phyloP scores from a whole-genome alignment of 2,797 vertebrate species.

The Garrulus glandarius region DNA sequence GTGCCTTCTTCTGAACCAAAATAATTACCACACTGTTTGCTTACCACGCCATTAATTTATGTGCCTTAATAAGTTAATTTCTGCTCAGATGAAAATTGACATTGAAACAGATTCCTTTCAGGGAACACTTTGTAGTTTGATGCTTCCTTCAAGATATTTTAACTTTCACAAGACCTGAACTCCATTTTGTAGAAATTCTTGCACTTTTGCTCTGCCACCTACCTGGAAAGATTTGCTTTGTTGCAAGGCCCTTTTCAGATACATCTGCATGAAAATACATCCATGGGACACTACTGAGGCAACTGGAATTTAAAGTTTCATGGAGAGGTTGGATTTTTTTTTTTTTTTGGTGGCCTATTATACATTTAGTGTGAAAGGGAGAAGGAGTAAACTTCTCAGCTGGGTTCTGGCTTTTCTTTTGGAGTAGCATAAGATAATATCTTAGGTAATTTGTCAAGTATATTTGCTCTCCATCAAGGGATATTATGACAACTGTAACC shows the following conservation, averaged over 20 bases:
- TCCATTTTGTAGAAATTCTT: background rate
- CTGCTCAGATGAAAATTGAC: background rate
- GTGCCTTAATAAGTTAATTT: background rate
- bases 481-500: background rate
- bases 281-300: background rate
- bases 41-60: background rate
- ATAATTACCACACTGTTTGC: background rate
- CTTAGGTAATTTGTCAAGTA: background rate
- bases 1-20: background rate
- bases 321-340: background rate
- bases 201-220: background rate
- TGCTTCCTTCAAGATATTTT: background rate
- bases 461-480: background rate
- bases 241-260: background rate
- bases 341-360: background rate
- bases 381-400: background rate
- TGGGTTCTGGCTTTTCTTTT: background rate
- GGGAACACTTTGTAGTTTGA: background rate
- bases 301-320: background rate
- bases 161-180: background rate
- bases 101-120: background rate
- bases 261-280: background rate
- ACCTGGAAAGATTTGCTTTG: background rate
- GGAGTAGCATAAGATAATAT: background rate
- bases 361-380: background rate